phyloP scores from a whole-genome alignment of 2,797 vertebrate species.

The Pelochelys cantorii region DNA sequence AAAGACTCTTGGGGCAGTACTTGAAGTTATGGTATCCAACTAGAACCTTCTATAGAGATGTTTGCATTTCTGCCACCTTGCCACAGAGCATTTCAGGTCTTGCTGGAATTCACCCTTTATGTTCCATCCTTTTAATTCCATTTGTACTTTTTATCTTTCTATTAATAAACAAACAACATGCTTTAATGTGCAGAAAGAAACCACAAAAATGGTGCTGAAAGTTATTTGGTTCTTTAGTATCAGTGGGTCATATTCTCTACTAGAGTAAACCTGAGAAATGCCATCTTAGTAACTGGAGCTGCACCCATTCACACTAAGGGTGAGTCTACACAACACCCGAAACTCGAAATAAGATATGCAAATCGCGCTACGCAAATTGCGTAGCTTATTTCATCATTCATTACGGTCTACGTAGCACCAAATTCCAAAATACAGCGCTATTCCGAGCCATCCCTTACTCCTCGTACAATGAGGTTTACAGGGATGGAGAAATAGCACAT shows the following conservation, averaged over 20 bases:
- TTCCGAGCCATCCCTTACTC: no score
- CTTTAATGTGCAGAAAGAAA: conserved; percentile 60
- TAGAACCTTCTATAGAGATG: conserved; percentile 50
- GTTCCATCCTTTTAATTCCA: conserved; percentile 46
- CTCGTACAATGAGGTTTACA: no score
- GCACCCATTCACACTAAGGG: conserved; percentile 13
- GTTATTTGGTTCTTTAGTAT: neutral
- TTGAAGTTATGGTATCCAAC: conserved; percentile 66
- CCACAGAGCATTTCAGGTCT: conserved; percentile 47
- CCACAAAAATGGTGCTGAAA: conserved; percentile 64
- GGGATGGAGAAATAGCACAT: no score
- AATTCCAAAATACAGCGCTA: no score
- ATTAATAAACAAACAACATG: conserved; percentile 27
- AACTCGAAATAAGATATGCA: no score
- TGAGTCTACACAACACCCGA: no score
- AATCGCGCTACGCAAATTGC: no score
- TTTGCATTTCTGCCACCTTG: conserved; percentile 47
- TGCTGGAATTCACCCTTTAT: conserved; percentile 42
- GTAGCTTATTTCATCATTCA: no score
- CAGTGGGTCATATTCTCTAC: conserved; percentile 23
- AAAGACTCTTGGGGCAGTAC: conserved; percentile 66
- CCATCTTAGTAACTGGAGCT: conserved; percentile 44
- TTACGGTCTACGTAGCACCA: no score
- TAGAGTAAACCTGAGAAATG: conserved; percentile 36
- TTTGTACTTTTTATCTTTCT: conserved; percentile 23